A percentile compares a stretch with the other conserved stretches of the same genome.
These are phyloP conservation scores for Burhinus bistriatus DNA, from an alignment of 2,113 vertebrate species.

Conservation along the genomic window DNA sequence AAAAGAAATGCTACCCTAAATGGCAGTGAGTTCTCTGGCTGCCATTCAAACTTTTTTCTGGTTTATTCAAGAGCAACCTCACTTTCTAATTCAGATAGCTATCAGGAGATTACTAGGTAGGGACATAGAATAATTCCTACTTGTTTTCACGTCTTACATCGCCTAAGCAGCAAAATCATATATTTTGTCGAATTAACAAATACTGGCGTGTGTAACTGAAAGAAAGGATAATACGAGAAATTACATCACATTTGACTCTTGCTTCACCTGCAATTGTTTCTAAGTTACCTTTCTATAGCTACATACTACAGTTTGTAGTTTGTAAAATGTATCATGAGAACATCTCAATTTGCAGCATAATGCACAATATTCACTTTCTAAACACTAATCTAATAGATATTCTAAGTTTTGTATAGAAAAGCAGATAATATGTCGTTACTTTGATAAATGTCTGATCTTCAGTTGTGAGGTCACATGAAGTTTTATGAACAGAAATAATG, in stretches of 20 bases:
- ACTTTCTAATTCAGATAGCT: background rate
- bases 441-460: background rate
- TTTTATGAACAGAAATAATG: background rate
- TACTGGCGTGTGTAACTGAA: background rate
- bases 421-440: background rate
- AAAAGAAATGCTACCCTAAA: constrained; percentile 43
- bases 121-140: background rate
- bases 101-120: background rate
- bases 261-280: background rate
- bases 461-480: background rate
- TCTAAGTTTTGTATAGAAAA: background rate
- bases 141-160: background rate
- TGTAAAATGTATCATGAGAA: background rate
- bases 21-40: constrained; percentile 47
- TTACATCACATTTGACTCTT: background rate
- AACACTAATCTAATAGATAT: background rate
- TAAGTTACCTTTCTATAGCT: background rate
- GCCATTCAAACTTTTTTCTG: background rate
- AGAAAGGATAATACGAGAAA: background rate
- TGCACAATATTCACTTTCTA: background rate
- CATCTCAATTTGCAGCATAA: background rate
- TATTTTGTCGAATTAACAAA: background rate
- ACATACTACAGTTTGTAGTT: background rate
- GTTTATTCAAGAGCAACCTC: background rate
- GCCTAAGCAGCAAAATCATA: background rate